Percentiles rank a stretch among this genome's conserved stretches.
These are phyloP conservation scores for Aleiodes testaceus DNA, from an alignment of 2,888 invertebrate species.

Conservation along the genomic window DNA sequence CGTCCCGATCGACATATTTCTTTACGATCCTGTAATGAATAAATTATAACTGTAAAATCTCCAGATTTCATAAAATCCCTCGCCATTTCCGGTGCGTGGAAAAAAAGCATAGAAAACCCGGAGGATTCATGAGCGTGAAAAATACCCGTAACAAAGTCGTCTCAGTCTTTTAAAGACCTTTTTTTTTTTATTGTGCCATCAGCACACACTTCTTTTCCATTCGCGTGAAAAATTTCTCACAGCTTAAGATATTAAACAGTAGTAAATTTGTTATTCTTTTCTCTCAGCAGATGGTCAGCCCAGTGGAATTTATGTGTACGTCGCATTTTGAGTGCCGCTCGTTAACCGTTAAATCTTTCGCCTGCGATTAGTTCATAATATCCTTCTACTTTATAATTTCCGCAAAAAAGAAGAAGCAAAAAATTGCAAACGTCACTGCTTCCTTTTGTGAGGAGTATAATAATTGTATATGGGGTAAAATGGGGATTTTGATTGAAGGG, in stretches of 20 bases:
- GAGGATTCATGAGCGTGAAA: too few species aligned
- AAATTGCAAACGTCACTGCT: background rate
- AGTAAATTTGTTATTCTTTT: conserved; percentile 30
- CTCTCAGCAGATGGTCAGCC: conserved; percentile 28
- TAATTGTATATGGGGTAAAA: too few species aligned
- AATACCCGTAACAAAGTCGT: conserved; percentile 13
- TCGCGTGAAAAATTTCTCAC: conserved; percentile 9
- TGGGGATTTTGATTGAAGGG: too few species aligned
- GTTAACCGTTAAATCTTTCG: conserved; percentile 54
- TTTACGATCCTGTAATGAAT: too few species aligned
- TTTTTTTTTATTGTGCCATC: conserved; percentile 4
- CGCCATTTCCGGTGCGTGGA: background rate
- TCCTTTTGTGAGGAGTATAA: conserved; percentile 23
- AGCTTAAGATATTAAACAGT: conserved; percentile 14
- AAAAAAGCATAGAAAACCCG: background rate
- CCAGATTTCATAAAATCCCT: background rate
- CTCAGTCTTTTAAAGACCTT: background rate
- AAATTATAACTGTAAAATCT: background rate
- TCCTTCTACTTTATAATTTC: conserved; percentile 41
- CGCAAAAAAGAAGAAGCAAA: background rate
- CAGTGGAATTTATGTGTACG: conserved; percentile 31
- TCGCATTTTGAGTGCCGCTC: conserved; percentile 44
- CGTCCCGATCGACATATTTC: too few species aligned
- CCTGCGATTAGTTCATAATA: conserved; percentile 51
- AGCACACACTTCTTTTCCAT: conserved; percentile 18